phyloP scores from a whole-genome alignment of 2,888 invertebrate genomes.

The Ashinkailepas kermadecensis region DNA sequence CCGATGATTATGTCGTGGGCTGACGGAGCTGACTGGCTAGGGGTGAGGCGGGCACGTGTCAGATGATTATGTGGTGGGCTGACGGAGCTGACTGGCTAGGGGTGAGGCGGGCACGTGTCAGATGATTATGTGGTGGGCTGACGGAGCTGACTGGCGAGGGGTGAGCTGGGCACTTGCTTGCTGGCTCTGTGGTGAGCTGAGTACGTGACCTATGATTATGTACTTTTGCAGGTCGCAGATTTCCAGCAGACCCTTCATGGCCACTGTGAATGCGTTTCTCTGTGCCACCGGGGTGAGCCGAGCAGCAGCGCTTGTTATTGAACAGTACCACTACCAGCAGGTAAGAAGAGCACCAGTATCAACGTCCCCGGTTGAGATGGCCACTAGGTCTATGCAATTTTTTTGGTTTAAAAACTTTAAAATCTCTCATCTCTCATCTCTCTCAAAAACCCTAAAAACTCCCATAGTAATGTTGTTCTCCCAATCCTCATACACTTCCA shows the following conservation, averaged over 20 bases:
- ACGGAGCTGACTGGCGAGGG: neutral
- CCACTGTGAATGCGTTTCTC: conserved; percentile 51
- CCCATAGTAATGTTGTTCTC: no score
- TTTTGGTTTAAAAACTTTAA: no score
- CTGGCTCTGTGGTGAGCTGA: no score
- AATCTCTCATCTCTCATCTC: neutral
- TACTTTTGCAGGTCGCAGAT: conserved; percentile 45
- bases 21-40: neutral
- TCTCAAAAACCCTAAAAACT: neutral
- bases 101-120: neutral
- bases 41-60: neutral
- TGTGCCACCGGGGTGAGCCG: conserved; percentile 49
- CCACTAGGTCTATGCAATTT: no score
- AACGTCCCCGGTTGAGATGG: no score
- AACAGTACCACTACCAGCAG: conserved; percentile 51
- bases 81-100: neutral
- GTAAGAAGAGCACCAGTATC: conserved; percentile 38
- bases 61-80: no score
- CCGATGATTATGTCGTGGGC: no score
- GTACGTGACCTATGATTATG: neutral
- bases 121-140: no score
- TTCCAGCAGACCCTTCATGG: conserved; percentile 49
- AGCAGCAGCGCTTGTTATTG: conserved; percentile 49
- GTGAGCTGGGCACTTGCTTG: neutral
- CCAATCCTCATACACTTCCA: no score